phyloP scores from a whole-genome alignment of 2,113 vertebrate genomes.

The Phyllopteryx taeniolatus region DNA sequence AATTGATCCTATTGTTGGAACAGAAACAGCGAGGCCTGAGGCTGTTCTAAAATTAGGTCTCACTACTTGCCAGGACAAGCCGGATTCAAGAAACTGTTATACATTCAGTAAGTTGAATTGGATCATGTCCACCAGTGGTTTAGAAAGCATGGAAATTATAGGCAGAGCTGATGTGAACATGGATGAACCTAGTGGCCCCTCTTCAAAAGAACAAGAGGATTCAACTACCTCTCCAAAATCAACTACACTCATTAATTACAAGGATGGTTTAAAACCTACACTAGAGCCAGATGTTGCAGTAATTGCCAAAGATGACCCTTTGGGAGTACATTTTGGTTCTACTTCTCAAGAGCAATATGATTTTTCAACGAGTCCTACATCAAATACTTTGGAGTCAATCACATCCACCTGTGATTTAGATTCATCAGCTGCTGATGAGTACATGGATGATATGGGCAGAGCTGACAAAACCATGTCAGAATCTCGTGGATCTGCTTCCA shows the following conservation, averaged over 20 bases:
- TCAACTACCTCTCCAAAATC: too few relatives aligned
- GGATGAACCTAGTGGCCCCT: neutral
- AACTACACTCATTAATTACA: neutral
- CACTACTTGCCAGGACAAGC: neutral
- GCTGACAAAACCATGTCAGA: neutral
- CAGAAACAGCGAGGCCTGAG: neutral
- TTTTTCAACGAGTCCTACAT: neutral
- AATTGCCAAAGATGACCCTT: neutral
- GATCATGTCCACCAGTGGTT: neutral
- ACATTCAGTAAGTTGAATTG: neutral
- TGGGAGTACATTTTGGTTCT: neutral
- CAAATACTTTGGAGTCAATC: neutral
- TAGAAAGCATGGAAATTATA: neutral
- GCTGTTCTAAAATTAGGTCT: neutral
- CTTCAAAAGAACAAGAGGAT: neutral
- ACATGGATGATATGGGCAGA: neutral
- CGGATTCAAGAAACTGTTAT: neutral
- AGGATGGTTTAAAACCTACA: neutral
- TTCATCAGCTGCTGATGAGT: neutral
- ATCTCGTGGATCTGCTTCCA: neutral
- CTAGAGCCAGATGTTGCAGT: neutral
- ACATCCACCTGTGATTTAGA: neutral
- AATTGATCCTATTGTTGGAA: neutral
- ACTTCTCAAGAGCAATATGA: neutral
- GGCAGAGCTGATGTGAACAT: neutral